phyloP scores from a whole-genome alignment of 2,797 vertebrate genomes.

The Podarcis lilfordi region DNA sequence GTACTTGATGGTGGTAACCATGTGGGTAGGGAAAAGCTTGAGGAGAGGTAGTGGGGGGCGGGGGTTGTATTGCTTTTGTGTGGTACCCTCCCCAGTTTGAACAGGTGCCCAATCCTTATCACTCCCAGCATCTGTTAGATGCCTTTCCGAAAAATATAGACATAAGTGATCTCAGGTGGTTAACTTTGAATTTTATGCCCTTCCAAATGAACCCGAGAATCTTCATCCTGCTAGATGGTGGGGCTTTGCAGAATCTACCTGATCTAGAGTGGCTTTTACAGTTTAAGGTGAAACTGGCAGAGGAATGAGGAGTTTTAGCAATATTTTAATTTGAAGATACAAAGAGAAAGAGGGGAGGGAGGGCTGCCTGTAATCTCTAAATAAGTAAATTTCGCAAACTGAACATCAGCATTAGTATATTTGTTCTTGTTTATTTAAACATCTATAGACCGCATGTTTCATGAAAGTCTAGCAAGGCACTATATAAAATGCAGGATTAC shows the following conservation, averaged over 20 bases:
- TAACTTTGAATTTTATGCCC: background rate
- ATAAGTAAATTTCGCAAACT: background rate
- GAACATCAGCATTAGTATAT: background rate
- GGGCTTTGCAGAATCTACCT: background rate
- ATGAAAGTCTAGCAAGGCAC: too few relatives aligned
- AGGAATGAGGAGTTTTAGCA: background rate
- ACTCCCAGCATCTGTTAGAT: background rate
- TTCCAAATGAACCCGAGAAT: background rate
- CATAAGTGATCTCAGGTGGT: background rate
- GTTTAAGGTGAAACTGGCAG: too few relatives aligned
- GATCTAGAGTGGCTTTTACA: background rate
- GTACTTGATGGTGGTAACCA: background rate
- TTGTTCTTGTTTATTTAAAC: background rate
- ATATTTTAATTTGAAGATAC: too few relatives aligned
- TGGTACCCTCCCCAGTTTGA: background rate
- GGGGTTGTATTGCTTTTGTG: background rate
- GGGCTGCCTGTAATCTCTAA: background rate
- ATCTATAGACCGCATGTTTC: too few relatives aligned
- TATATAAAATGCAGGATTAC: too few relatives aligned
- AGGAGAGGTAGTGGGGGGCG: background rate
- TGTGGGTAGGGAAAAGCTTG: background rate
- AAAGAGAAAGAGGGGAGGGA: too few relatives aligned
- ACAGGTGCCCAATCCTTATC: background rate
- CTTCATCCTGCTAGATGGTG: background rate
- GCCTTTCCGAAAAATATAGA: background rate